phyloP scores from a whole-genome alignment of 1,140 invertebrate genomes.

The Octopus bimaculoides region DNA sequence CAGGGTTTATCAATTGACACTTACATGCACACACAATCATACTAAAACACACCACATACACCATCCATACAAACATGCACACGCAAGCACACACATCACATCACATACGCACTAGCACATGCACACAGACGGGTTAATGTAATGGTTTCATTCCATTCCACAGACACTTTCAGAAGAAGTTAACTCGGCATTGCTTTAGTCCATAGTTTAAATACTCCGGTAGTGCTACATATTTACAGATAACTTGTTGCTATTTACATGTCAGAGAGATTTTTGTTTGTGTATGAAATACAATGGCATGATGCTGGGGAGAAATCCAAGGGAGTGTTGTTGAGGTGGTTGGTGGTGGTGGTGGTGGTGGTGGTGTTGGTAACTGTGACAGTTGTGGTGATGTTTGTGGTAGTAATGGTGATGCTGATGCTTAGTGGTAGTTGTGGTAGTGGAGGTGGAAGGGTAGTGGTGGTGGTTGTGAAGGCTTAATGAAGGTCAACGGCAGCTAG shows the following conservation, averaged over 20 bases:
- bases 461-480: neutral
- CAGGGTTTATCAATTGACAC: too few species aligned
- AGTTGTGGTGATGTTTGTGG: neutral
- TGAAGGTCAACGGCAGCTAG: neutral
- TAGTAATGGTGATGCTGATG: neutral
- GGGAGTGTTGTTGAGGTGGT: neutral
- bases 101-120: too few species aligned
- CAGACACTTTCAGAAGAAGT: slow-evolving; percentile 3
- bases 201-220: slow-evolving; percentile 13
- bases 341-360: neutral
- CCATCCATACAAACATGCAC: too few species aligned
- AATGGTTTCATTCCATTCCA: neutral
- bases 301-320: neutral
- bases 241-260: neutral
- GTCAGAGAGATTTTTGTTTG: neutral
- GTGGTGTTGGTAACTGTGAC: neutral
- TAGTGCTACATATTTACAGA: slow-evolving; percentile 13
- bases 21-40: too few species aligned
- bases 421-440: neutral
- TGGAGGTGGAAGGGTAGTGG: neutral
- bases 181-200: neutral
- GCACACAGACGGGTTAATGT: too few species aligned
- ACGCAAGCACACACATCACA: too few species aligned
- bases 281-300: slow-evolving; percentile 8
- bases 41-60: too few species aligned